Evolutionary conservation across 1,140 invertebrate genomes (phyloP).

Genomic region (Bombus pyrosoma): DNA sequence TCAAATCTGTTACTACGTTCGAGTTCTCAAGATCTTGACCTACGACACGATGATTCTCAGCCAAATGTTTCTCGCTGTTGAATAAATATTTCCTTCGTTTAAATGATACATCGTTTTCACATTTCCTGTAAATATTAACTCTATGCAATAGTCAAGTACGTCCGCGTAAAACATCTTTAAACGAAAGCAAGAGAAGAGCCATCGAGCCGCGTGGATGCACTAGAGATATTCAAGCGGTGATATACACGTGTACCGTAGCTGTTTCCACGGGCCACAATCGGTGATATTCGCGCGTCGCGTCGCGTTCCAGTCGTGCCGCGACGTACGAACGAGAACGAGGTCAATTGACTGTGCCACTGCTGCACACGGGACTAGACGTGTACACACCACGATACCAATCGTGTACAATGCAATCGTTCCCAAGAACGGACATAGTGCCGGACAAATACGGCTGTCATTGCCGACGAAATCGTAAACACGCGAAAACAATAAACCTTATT

Average conservation of each 20-base stretch:
- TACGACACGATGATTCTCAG: no score
- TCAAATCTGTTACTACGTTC: no score
- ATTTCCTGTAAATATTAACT: not conserved
- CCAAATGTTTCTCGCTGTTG: no score
- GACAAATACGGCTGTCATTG: slow-evolving; percentile 13
- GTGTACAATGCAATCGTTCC: slow-evolving; percentile 26
- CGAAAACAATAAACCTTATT: slow-evolving; percentile 48
- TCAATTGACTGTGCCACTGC: slow-evolving; percentile 41
- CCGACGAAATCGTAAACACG: slow-evolving; percentile 32
- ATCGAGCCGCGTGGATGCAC: not conserved
- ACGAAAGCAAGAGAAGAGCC: not conserved
- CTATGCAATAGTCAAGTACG: not conserved
- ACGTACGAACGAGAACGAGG: slow-evolving; percentile 55
- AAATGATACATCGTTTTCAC: no score
- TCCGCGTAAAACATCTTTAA: not conserved
- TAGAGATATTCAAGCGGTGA: slow-evolving; percentile 1
- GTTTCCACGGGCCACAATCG: slow-evolving; percentile 12
- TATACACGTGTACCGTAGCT: not conserved
- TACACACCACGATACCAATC: slow-evolving; percentile 7
- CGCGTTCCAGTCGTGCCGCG: slow-evolving; percentile 52
- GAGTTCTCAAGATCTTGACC: no score
- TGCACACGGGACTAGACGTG: slow-evolving; percentile 3
- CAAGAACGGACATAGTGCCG: slow-evolving; percentile 11
- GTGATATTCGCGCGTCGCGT: slow-evolving; percentile 36
- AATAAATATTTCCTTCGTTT: no score